Base-by-base conservation (phyloP, 2,888 invertebrate species). In the Eupithecia subumbrata region DNA sequence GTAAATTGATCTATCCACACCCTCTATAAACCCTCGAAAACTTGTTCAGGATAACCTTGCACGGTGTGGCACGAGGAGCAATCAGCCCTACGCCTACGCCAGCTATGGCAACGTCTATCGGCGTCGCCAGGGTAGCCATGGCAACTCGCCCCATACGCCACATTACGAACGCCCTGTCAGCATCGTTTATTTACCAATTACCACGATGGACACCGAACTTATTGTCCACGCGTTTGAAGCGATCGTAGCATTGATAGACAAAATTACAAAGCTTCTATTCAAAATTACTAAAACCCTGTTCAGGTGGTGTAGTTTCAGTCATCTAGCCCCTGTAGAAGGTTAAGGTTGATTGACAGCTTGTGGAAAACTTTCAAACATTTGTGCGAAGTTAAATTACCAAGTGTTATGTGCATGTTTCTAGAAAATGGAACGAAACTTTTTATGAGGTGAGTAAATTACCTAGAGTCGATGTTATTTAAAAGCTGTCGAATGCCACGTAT, bases 121-220 rank as follows among this genome's bases (percentile, higher is more conserved):
- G 90, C 92, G 90, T 90, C 90, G 82, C 79, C 82, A 80, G 77
- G 74, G 93, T 92, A 81, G 83, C 86, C 89, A 93, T 92, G 89
- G 85, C 80, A 82, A 93, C 90, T 73, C 76, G 78, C 78, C 81
- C 25, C 80, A 80, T 81, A 80, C 74, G 82, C 84, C 81, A 84
- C 85, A 84, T 79, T 82, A 82, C 84, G 79, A n/a, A n/a, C 1
- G 79, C 80, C 76, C 82, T 85, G 85, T 87, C 86, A 85, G 77
- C 84, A 85, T 77, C 86, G 87, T 90, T 89, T 91, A 90, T 91
- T 91, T 91, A 91, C 90, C 86, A 89, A 90, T 89, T 86, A 89
- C 84, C 84, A 83, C 85, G 86, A 84, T 86, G 85, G 87, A 85
- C 86, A 87, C 81, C 80, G 82, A 82, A 80, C 85, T 84, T 84